Conservation (phyloP, 2,113 vertebrate species). For the Craseonycteris thonglongyai region DNA sequence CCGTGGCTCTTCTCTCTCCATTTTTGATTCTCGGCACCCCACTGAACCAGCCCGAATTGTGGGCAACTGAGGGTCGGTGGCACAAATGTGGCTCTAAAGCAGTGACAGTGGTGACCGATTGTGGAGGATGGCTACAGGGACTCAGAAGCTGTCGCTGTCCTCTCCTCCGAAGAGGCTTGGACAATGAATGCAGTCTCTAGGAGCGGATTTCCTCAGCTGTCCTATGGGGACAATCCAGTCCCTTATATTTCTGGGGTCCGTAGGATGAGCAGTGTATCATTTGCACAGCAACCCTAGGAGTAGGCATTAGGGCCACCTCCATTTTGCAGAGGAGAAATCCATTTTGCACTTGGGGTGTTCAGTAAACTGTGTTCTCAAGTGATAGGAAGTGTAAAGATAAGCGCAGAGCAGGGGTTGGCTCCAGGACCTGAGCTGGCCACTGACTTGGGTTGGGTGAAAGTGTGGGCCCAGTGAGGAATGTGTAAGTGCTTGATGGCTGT, state of each 20-base stretch:
- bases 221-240: too few species aligned
- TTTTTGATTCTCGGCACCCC: not conserved
- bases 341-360: fast-evolving
- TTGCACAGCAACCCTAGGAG: not conserved
- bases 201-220: not conserved
- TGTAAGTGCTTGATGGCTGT: fast-evolving
- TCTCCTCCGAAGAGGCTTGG: not conserved
- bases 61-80: fast-evolving
- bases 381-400: not conserved
- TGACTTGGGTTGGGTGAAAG: not conserved
- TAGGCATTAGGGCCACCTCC: fast-evolving
- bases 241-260: not conserved
- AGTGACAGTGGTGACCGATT: fast-evolving
- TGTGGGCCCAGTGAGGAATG: fast-evolving
- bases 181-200: not conserved
- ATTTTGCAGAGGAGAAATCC: not conserved
- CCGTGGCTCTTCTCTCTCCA: not conserved
- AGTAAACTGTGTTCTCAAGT: not conserved
- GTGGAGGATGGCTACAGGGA: fast-evolving
- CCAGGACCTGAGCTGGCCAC: not conserved
- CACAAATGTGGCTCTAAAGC: too few species aligned
- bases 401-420: not conserved
- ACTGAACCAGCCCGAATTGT: not conserved
- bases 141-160: not conserved
- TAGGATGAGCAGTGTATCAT: fast-evolving